Evolutionary conservation across 2,888 invertebrate species (phyloP).

Genomic region (Byasa hedistus): DNA sequence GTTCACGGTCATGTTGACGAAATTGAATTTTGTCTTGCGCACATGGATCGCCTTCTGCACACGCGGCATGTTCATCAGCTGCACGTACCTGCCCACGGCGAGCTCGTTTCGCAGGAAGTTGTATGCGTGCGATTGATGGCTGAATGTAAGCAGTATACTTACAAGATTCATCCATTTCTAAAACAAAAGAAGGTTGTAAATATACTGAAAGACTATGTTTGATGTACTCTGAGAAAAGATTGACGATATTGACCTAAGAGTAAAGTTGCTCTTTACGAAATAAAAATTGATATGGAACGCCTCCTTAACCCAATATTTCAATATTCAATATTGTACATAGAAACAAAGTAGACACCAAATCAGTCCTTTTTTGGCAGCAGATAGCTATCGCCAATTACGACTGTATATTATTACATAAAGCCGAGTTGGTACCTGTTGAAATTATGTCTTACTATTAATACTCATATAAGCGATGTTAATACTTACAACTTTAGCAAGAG

Average conservation of each 20-base stretch:
- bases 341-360: no score
- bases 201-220: background rate
- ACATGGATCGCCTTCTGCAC: constrained; percentile 65
- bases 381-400: no score
- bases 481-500: constrained; percentile 58
- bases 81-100: constrained; percentile 43
- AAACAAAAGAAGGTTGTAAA: constrained; percentile 26
- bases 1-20: constrained; percentile 62
- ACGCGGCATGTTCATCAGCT: constrained; percentile 46
- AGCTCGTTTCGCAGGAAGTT: constrained; percentile 64
- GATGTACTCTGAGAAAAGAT: no score
- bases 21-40: constrained; percentile 53
- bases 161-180: constrained; percentile 64
- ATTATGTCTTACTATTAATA: background rate
- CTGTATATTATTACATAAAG: no score
- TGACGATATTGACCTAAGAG: no score
- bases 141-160: constrained; percentile 46
- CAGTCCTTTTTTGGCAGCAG: no score
- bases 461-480: background rate
- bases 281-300: no score
- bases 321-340: no score
- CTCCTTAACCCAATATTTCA: no score
- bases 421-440: no score
- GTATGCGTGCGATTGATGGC: constrained; percentile 62
- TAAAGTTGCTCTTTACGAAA: no score